Evolutionary conservation across 2,797 vertebrate species (phyloP), one percentile per base, ranked within the genome.

Genomic region (Helicolenus hilgendorfi): DNA sequence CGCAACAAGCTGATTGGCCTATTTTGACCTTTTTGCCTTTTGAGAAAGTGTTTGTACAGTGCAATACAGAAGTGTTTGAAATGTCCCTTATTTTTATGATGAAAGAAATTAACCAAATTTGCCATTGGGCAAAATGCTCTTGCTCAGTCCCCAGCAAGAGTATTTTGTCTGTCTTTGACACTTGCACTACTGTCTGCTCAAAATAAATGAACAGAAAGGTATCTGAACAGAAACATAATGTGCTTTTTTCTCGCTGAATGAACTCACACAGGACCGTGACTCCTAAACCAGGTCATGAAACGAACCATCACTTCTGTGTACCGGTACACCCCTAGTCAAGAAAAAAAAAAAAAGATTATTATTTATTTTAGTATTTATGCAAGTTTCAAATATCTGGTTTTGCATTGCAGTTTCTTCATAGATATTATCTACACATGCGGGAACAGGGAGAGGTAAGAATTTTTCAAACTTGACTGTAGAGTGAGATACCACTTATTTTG

Each of bases 371-470:
- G 2, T 59, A 59, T 68, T 69, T 58, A 69, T 31, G 10, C 7
- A 62, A 11, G 14, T 67, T 49, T 49, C 15, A 49, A n/a, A 38
- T 53, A 53, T 59, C 33, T 81, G 49, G 2, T 4, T 77, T 49
- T 59, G 24, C 14, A 35, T 13, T 45, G 49, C 68, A 72, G 58
- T 3, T 3, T 4, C 3, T 4, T 18, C 11, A 0, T 26, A 24
- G 11, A 26, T 26, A 4, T 20, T 9, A 1, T 53, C 49, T n/a
- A 4, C 18, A 4, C 9, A 53, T 4, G 18, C 1, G 0, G 1
- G 2, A n/a, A 0, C 49, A 53, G 20, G 1, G 4, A 55, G 8
- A 20, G 67, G 69, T 72, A 72, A 38, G 78, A 75, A 7, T 63
- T 63, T 58, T 26, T 36, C 6, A 56, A 33, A 36, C 10, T 20